Conservation (phyloP, 2,113 vertebrate species). For the Acrocephalus arundinaceus region DNA sequence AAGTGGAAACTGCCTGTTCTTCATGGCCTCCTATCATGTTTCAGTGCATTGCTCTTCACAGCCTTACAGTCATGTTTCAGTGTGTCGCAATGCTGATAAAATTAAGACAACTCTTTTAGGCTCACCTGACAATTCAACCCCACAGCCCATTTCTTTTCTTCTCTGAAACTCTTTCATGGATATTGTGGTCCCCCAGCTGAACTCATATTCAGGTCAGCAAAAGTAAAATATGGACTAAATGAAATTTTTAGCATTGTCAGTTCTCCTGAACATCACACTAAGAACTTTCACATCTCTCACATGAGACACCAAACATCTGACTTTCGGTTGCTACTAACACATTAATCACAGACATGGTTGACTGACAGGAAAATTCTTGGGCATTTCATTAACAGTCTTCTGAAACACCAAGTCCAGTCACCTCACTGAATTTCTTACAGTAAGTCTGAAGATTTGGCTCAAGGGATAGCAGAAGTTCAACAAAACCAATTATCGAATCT, state of each 20-base stretch:
- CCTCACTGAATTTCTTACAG: background rate
- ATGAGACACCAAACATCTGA: background rate
- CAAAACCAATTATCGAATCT: background rate
- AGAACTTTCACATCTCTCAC: background rate
- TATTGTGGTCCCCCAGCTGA: background rate
- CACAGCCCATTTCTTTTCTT: background rate
- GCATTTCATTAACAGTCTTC: background rate
- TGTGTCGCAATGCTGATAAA: background rate
- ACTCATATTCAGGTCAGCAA: background rate
- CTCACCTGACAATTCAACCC: background rate
- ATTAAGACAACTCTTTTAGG: background rate
- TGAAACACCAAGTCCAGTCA: background rate
- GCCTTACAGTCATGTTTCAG: background rate
- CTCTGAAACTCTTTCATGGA: background rate
- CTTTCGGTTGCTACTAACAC: background rate
- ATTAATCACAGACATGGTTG: background rate
- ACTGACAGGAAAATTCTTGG: background rate
- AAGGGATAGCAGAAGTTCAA: background rate
- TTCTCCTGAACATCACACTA: background rate
- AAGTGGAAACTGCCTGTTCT: background rate
- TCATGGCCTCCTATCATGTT: background rate
- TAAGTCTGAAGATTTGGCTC: background rate
- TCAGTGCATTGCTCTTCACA: background rate
- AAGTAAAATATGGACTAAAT: background rate
- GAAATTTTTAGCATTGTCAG: background rate